These are phyloP conservation scores for Drosophila seclusa DNA, from an alignment of 2,888 invertebrate species.

Conservation along the genomic window DNA sequence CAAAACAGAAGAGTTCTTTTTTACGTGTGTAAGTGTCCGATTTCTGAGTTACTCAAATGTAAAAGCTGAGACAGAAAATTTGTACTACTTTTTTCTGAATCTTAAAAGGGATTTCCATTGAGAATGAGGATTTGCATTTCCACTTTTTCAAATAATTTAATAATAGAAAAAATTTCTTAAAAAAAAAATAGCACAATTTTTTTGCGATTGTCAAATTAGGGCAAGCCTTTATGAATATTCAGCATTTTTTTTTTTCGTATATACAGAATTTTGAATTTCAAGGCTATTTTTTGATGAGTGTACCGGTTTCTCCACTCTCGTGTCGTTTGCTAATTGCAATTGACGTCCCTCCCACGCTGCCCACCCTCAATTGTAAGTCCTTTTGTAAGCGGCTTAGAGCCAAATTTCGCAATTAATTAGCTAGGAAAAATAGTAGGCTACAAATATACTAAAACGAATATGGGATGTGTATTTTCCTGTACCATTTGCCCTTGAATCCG, in stretches of 20 bases:
- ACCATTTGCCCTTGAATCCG: not conserved
- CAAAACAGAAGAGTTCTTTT: not conserved
- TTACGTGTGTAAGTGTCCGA: too few relatives aligned
- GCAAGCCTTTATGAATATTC: not conserved
- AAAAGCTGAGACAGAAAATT: not conserved
- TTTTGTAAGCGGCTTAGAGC: constrained; percentile 4
- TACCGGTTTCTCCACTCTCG: not conserved
- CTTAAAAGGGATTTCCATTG: too few relatives aligned
- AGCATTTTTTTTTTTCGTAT: not conserved
- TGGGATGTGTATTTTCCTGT: not conserved
- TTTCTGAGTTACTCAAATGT: not conserved
- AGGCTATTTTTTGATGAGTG: not conserved
- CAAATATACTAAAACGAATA: not conserved
- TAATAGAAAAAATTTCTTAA: not conserved
- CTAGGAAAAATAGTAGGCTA: constrained; percentile 1
- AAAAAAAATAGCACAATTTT: not conserved
- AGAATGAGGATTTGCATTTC: not conserved
- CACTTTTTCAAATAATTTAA: not conserved
- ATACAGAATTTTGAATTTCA: not conserved
- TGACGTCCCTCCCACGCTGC: constrained; percentile 15
- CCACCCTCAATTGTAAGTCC: not conserved
- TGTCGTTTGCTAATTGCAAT: constrained; percentile 56
- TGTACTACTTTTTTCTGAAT: not conserved
- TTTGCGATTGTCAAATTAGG: not conserved
- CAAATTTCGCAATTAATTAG: constrained; percentile 30